These are phyloP conservation scores for Frankliniella fusca DNA, from an alignment of 2,888 invertebrate genomes.

Conservation along the genomic window DNA sequence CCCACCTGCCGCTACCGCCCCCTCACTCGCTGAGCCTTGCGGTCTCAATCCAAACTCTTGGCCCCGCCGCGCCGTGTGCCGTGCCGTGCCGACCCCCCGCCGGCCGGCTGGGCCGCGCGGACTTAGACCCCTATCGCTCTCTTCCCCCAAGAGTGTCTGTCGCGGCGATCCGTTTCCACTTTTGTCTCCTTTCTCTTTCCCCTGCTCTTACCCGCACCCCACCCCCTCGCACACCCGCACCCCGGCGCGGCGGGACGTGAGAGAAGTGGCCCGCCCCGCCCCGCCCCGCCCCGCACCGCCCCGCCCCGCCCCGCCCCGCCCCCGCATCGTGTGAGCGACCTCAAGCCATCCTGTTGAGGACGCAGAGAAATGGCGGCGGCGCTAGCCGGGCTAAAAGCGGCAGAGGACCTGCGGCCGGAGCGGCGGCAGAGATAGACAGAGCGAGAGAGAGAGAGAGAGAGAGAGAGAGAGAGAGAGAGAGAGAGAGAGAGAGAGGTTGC, in stretches of 20 bases:
- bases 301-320: neutral
- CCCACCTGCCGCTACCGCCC: neutral
- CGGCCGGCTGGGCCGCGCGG: too few relatives aligned
- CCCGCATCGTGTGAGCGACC: neutral
- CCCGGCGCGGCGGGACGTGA: neutral
- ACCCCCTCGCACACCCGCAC: neutral
- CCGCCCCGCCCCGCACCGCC: neutral
- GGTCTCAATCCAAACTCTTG: slow-evolving; percentile 4
- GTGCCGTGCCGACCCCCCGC: too few relatives aligned
- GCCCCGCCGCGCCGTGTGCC: neutral
- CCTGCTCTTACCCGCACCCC: neutral
- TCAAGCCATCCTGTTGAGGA: neutral
- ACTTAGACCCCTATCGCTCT: neutral
- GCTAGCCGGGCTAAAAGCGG: neutral
- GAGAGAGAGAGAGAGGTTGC: too few relatives aligned
- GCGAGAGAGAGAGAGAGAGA: too few relatives aligned
- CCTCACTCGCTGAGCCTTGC: neutral
- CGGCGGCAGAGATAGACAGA: too few relatives aligned
- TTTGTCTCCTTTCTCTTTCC: neutral
- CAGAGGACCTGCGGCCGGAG: too few relatives aligned
- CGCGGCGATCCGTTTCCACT: neutral
- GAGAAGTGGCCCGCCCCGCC: neutral
- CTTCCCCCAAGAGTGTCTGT: too few relatives aligned
- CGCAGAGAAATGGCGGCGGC: neutral
- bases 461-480: too few relatives aligned